These are phyloP conservation scores for Chelmon rostratus DNA, from an alignment of 2,797 vertebrate species.

Conservation along the genomic window DNA sequence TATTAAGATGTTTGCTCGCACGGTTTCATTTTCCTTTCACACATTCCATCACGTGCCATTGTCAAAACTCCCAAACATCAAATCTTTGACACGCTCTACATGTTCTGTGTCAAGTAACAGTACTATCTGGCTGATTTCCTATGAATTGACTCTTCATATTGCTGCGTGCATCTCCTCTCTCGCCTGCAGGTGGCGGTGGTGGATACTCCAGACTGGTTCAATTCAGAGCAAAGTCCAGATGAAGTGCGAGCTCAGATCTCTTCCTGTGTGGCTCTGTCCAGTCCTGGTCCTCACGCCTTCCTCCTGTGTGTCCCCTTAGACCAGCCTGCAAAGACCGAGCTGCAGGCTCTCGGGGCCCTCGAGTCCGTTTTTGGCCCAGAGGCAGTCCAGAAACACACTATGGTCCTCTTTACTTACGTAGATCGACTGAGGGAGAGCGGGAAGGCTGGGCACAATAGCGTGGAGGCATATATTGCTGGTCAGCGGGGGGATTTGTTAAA, in stretches of 20 bases:
- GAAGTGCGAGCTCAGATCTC: slow-evolving; percentile 82
- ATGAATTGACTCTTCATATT: not conserved
- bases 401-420: slow-evolving; percentile 83
- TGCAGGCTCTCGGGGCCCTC: slow-evolving; percentile 71
- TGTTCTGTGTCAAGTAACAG: slow-evolving; percentile 24
- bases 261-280: slow-evolving; percentile 79
- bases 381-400: slow-evolving; percentile 68
- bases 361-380: slow-evolving; percentile 76
- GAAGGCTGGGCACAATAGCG: slow-evolving; percentile 28
- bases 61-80: not conserved
- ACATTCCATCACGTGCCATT: not conserved
- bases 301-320: slow-evolving; percentile 85
- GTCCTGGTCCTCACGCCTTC: slow-evolving; percentile 86
- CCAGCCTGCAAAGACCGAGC: slow-evolving; percentile 73
- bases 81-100: not conserved
- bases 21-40: not conserved
- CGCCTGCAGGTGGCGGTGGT: slow-evolving; percentile 81
- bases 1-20: not conserved
- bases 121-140: not conserved
- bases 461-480: slow-evolving; percentile 80
- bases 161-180: slow-evolving; percentile 21
- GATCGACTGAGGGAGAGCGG: slow-evolving; percentile 72
- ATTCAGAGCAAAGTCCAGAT: slow-evolving; percentile 72
- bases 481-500: slow-evolving; percentile 80
- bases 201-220: slow-evolving; percentile 87